These are phyloP conservation scores for Drymodes brunneopygia DNA, from an alignment of 2,113 vertebrate species.

Conservation along the genomic window DNA sequence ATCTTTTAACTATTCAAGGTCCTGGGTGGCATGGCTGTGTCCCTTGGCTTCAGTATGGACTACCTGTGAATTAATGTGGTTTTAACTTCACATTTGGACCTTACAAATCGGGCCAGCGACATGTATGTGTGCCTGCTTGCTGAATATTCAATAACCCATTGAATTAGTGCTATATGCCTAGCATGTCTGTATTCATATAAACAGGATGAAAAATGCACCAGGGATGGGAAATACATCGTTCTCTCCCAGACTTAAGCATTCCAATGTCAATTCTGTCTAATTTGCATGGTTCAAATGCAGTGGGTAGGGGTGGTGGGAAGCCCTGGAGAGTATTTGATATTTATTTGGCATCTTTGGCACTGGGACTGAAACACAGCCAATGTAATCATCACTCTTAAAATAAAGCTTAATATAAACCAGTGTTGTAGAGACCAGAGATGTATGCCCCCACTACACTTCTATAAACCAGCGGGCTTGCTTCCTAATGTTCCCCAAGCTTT, in stretches of 20 bases:
- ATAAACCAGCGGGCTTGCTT: slow-evolving; percentile 27
- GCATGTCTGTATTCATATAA: neutral
- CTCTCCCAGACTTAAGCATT: neutral
- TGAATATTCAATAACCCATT: neutral
- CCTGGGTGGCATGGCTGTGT: neutral
- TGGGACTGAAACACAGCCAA: neutral
- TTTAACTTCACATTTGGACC: neutral
- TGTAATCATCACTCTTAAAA: slow-evolving; percentile 49
- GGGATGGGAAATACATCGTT: neutral
- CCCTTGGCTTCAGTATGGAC: neutral
- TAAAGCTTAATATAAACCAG: slow-evolving; percentile 33
- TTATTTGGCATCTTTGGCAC: slow-evolving; percentile 33
- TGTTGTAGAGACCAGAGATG: slow-evolving; percentile 8
- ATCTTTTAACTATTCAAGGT: neutral
- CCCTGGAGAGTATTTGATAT: slow-evolving; percentile 23
- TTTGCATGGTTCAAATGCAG: slow-evolving; percentile 21
- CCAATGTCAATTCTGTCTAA: slow-evolving; percentile 39
- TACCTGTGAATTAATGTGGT: neutral
- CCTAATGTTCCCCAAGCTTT: neutral
- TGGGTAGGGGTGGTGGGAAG: neutral
- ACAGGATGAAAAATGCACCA: slow-evolving; percentile 11
- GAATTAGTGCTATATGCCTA: neutral
- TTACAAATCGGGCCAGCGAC: neutral
- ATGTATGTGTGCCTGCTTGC: neutral
- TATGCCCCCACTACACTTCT: neutral